phyloP scores from a whole-genome alignment of 35 echinoderm and acorn worm species.

The Holothuria glaberrima region DNA sequence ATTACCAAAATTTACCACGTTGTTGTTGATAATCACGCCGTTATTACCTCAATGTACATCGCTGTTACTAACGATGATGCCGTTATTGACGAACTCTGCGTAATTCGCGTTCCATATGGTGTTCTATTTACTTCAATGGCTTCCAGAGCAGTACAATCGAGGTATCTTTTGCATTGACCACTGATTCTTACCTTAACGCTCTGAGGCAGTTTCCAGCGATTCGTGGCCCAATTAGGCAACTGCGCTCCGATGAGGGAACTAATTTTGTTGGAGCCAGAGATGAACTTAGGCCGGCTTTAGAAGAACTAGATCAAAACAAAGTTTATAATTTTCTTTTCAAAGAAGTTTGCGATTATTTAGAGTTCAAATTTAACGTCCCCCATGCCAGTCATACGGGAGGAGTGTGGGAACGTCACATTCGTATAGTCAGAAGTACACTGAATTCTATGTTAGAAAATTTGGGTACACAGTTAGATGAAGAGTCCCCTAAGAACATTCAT shows the following conservation, averaged over 20 bases:
- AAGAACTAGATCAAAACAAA: slow-evolving; percentile 27
- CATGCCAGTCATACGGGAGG: too few relatives aligned
- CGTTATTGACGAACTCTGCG: too few relatives aligned
- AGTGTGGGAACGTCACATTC: slow-evolving; percentile 75
- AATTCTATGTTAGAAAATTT: slow-evolving; percentile 44
- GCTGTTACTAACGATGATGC: too few relatives aligned
- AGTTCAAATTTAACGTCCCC: too few relatives aligned
- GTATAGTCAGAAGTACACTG: slow-evolving; percentile 65
- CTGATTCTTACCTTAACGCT: slow-evolving; percentile 62
- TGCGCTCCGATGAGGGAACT: slow-evolving; percentile 35
- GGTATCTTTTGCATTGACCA: too few relatives aligned
- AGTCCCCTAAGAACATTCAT: slow-evolving; percentile 80
- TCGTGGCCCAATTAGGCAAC: background rate
- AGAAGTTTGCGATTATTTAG: too few relatives aligned
- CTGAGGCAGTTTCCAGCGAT: slow-evolving; percentile 51
- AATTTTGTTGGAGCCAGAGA: slow-evolving; percentile 45
- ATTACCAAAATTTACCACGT: too few relatives aligned
- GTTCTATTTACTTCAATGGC: slow-evolving; percentile 59
- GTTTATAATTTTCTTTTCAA: too few relatives aligned
- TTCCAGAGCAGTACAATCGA: slow-evolving; percentile 78
- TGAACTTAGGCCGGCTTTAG: slow-evolving; percentile 10
- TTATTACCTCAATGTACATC: too few relatives aligned
- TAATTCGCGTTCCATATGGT: too few relatives aligned
- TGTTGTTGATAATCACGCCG: too few relatives aligned
- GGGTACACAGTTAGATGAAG: slow-evolving; percentile 71